A percentile compares a stretch with the other conserved stretches of the same genome.
Conservation (phyloP, 1,140 invertebrate species). For the Orius insidiosus region DNA sequence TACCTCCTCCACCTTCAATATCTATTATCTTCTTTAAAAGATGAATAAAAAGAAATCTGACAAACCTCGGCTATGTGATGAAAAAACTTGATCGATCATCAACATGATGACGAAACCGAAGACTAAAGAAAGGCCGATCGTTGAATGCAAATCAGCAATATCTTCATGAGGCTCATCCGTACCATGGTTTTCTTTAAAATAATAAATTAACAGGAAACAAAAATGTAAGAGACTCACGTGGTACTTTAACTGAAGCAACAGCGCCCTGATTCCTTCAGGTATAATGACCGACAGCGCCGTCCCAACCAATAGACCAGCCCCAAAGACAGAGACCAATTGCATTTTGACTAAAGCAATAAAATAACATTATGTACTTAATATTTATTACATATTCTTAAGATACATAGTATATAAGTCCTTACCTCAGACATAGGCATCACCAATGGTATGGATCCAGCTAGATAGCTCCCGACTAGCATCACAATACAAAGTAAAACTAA, state of each 20-base stretch:
- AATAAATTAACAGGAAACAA: too few species aligned
- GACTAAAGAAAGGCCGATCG: slow-evolving; percentile 59
- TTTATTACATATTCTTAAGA: too few species aligned
- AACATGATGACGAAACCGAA: slow-evolving; percentile 95
- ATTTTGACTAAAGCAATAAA: slow-evolving; percentile 65
- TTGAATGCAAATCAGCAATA: slow-evolving; percentile 35
- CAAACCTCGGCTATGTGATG: slow-evolving; percentile 23
- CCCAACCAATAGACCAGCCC: slow-evolving; percentile 92
- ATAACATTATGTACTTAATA: too few species aligned
- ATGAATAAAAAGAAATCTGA: too few species aligned
- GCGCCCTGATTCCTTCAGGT: slow-evolving; percentile 86
- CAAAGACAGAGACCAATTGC: slow-evolving; percentile 82
- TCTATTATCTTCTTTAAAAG: too few species aligned
- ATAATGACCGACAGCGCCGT: slow-evolving; percentile 96
- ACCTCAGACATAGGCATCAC: slow-evolving; percentile 89
- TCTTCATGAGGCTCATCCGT: slow-evolving; percentile 1
- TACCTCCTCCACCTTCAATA: slow-evolving; percentile 36
- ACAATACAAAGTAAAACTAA: slow-evolving; percentile 65
- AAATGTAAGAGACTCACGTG: not conserved
- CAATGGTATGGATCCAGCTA: slow-evolving; percentile 83
- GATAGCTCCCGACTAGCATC: slow-evolving; percentile 89
- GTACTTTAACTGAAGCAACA: slow-evolving; percentile 28
- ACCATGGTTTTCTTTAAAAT: not conserved
- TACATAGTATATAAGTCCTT: too few species aligned
- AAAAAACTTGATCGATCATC: slow-evolving; percentile 68